Conservation (phyloP, 2,797 vertebrate species). For the Phalloptychus januarius region DNA sequence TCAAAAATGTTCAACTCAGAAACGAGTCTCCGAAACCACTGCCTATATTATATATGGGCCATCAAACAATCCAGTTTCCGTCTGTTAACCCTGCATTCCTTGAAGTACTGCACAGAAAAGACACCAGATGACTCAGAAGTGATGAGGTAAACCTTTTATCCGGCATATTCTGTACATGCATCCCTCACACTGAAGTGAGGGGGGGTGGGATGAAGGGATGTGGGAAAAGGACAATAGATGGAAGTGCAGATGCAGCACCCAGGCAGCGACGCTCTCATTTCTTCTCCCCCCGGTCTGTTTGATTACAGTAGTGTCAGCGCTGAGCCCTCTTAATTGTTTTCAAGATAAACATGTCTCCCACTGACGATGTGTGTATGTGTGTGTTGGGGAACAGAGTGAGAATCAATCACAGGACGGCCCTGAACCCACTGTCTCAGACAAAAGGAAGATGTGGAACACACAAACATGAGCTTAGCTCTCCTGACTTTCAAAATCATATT, state of each 20-base stretch:
- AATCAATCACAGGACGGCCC: slow-evolving; percentile 59
- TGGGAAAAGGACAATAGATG: slow-evolving; percentile 63
- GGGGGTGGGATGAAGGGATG: slow-evolving; percentile 6
- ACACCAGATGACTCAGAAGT: slow-evolving; percentile 28
- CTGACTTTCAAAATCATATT: slow-evolving; percentile 9
- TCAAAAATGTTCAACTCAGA: not conserved
- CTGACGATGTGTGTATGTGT: slow-evolving; percentile 55
- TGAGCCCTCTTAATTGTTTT: slow-evolving; percentile 70
- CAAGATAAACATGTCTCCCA: slow-evolving; percentile 65
- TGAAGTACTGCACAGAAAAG: slow-evolving; percentile 5
- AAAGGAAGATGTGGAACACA: slow-evolving; percentile 9
- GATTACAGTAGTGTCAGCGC: slow-evolving; percentile 67
- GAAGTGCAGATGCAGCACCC: slow-evolving; percentile 73
- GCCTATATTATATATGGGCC: not conserved
- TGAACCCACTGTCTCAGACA: slow-evolving; percentile 13
- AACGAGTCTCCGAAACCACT: not conserved
- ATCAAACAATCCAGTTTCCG: not conserved
- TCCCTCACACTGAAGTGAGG: slow-evolving; percentile 37
- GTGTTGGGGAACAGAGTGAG: slow-evolving; percentile 47
- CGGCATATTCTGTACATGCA: slow-evolving; percentile 50
- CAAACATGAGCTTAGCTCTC: slow-evolving; percentile 6
- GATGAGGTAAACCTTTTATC: slow-evolving; percentile 45
- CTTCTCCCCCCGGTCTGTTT: slow-evolving; percentile 62
- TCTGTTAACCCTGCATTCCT: slow-evolving; percentile 16
- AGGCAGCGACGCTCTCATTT: slow-evolving; percentile 60